These are phyloP conservation scores for Biston betularia DNA, from an alignment of 2,888 invertebrate species.

Conservation along the genomic window DNA sequence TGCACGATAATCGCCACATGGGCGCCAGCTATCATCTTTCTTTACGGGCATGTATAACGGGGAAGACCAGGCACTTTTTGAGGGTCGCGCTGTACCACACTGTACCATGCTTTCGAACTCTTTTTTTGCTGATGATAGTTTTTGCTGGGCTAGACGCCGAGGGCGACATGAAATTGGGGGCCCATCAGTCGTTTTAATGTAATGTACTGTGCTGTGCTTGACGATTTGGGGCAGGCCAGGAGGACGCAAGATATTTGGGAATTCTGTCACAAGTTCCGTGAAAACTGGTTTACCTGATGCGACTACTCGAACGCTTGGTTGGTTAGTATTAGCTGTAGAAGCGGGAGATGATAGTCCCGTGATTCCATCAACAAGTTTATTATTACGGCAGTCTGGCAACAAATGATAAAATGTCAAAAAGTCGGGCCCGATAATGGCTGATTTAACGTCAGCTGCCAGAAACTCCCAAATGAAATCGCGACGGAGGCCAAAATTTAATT, in stretches of 20 bases:
- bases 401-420: not conserved
- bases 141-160: not conserved
- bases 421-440: not conserved
- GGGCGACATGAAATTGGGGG: not conserved
- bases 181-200: not conserved
- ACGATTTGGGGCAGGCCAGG: not conserved
- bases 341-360: not conserved
- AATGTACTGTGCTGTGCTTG: not conserved
- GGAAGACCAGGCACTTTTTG: not conserved
- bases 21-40: not conserved
- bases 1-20: slow-evolving; percentile 14
- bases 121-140: not conserved
- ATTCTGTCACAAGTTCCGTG: not conserved
- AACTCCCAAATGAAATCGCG: not conserved
- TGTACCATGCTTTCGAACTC: not conserved
- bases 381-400: not conserved
- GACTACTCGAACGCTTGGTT: not conserved
- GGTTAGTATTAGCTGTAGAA: not conserved
- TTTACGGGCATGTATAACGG: not conserved
- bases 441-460: not conserved
- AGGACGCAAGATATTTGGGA: not conserved
- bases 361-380: not conserved
- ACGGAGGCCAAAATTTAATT: not conserved
- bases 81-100: slow-evolving; percentile 3
- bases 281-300: not conserved